Evolutionary conservation across 2,113 vertebrate genomes (phyloP), one percentile per base, ranked within the genome.

Genomic region (Collichthys lucidus): DNA sequence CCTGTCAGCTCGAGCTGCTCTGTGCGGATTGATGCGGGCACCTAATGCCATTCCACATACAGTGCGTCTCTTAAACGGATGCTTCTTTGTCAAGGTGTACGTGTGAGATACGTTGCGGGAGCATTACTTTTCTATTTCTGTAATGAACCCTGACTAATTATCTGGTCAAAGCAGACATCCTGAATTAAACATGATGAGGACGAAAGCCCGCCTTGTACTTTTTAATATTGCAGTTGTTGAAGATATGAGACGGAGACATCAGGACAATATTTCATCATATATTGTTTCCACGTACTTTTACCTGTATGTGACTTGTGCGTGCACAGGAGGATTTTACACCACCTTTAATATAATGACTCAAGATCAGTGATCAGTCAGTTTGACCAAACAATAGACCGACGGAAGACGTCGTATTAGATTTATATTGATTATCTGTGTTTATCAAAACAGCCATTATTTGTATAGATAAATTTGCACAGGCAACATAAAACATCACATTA

Each of bases 171-270:
- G n/a, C n/a, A n/a, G n/a, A 7, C 8, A 11, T 49, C 47, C 40
- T 76, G 31, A 57, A 76, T 50, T 49, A 63, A 49, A 77, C n/a
- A 26, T 16, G 14, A 35, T n/a, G 47, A 64, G 57, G 52, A 62
- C 9, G 24, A 56, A 35, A 49, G 49, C 59, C 35, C 11, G 9
- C 17, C 44, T 42, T 67, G n/a, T 29, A 44, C 61, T 74, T 67
- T 44, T 67, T 31, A 62, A 75, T 74, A 62, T 20, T 75, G 57
- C 62, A 60, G 62, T n/a, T 60, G 53, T 31, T 71, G 62, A 26
- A 75, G 47, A 67, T 46, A 4, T 59, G 62, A 67, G 71, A 3
- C n/a, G 19, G 31, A 19, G 67, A 20, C 26, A 67, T 40, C 16
- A 22, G 29, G 46, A 44, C 5, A 26, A 40, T 77, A 65, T n/a